Conservation (phyloP, 2,113 vertebrate genomes). For the Rhinolophus sinicus region DNA sequence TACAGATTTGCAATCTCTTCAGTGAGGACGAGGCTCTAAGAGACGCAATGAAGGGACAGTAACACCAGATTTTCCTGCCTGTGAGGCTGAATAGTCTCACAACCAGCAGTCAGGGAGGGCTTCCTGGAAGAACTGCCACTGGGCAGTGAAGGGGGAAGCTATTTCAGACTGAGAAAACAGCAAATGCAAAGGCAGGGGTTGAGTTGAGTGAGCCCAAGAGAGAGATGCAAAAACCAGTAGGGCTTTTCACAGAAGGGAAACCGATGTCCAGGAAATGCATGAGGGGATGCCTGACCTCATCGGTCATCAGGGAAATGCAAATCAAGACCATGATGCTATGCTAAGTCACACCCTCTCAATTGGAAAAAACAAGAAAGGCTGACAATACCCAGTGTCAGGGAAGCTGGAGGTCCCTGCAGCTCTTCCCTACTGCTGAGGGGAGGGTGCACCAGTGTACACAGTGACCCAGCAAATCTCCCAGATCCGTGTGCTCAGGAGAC, state of each 20-base stretch:
- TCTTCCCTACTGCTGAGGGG: neutral
- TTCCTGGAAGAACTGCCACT: constrained; percentile 10
- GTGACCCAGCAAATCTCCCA: neutral
- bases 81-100: neutral
- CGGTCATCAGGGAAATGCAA: neutral
- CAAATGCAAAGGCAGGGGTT: neutral
- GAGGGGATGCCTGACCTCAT: neutral
- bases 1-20: neutral
- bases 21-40: neutral
- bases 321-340: neutral
- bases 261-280: neutral
- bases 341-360: neutral
- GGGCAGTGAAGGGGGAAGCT: neutral
- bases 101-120: neutral
- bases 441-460: accelerated
- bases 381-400: neutral
- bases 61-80: neutral
- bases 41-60: neutral
- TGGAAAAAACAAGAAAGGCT: neutral
- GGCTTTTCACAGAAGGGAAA: neutral
- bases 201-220: neutral
- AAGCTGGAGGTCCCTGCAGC: neutral
- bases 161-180: neutral
- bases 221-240: neutral
- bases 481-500: neutral